Evolutionary conservation across 2,113 vertebrate species (phyloP), one percentile per base, ranked within the genome.

Genomic region (Ctenomys sociabilis): DNA sequence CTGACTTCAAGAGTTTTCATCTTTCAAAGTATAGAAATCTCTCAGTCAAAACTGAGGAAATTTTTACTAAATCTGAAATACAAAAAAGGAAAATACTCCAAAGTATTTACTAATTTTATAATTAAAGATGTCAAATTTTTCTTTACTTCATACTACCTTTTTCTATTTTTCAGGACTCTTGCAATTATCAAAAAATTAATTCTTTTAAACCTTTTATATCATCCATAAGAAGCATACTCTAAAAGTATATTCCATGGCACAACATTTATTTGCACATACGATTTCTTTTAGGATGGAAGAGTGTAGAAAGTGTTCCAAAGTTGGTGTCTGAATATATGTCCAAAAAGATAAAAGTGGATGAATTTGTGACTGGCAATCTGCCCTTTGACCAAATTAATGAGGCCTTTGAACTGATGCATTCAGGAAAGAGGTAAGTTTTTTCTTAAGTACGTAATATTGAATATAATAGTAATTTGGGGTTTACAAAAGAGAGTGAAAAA

Each of bases 241-340:
- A 91, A 61, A 82, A 63, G 85, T 80, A 37, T 9, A 12, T 28
- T 45, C 26, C 24, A 24, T 30, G 49, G 28, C 24, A 49, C 49
- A 77, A 49, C 43, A 78, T 45, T n/a, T 93, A 10, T 57, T 57
- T 17, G 85, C 87, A 78, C 64, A 68, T 8, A 85, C 84, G 63
- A 87, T 96, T 97, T 83, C 94, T 98, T 89, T 85, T 94, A 99
- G 99, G 99, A 43, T 99, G 99, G 99, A 99, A 99, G 95, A 99
- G 98, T 0, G 97, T 98, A 13, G 98, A 99, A 77, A 99, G 1
- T 0, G 96, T 99, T 9, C 99, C 99, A 0, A 99, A 98, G 94
- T 93, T 99, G 96, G 99, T 99, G 95, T 97, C 97, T 49, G 98
- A 99, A 82, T 99, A 99, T 92, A n/a, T n/a, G n/a, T n/a, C n/a